Conservation (phyloP, 2,113 vertebrate species). For the Sclerurus mexicanus region DNA sequence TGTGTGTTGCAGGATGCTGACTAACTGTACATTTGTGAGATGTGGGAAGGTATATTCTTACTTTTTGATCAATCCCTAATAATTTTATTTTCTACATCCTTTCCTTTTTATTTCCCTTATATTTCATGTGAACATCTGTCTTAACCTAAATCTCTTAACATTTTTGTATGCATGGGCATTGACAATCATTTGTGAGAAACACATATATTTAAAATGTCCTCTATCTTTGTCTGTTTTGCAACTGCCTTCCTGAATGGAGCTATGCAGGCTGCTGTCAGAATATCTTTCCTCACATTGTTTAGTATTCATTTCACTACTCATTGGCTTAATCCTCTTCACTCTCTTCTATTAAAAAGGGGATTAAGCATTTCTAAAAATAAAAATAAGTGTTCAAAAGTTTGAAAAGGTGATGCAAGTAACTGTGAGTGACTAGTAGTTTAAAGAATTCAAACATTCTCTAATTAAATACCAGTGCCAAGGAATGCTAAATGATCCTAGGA, state of each 20-base stretch:
- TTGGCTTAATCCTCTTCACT: conserved; percentile 70
- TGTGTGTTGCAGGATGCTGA: neutral
- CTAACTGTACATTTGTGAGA: neutral
- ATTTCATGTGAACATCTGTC: neutral
- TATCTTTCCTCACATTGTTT: conserved; percentile 51
- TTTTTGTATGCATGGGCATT: neutral
- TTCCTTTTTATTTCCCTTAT: neutral
- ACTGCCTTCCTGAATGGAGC: neutral
- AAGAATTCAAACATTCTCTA: conserved; percentile 40
- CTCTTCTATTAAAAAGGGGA: conserved; percentile 68
- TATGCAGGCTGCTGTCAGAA: neutral
- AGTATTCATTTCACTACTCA: conserved; percentile 61
- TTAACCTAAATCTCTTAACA: neutral
- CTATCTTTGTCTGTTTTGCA: neutral
- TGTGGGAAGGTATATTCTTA: neutral
- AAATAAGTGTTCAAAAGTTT: conserved; percentile 66
- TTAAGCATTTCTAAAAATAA: conserved; percentile 70
- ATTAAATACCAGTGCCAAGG: conserved; percentile 15
- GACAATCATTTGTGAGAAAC: neutral
- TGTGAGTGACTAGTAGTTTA: conserved; percentile 7
- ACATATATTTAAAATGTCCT: neutral
- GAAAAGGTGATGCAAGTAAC: conserved; percentile 48
- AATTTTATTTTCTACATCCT: neutral
- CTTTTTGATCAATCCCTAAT: neutral
- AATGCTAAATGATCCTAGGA: conserved; percentile 11